Base-by-base conservation (phyloP, 2,888 invertebrate species). In the Microplitis manilae region DNA sequence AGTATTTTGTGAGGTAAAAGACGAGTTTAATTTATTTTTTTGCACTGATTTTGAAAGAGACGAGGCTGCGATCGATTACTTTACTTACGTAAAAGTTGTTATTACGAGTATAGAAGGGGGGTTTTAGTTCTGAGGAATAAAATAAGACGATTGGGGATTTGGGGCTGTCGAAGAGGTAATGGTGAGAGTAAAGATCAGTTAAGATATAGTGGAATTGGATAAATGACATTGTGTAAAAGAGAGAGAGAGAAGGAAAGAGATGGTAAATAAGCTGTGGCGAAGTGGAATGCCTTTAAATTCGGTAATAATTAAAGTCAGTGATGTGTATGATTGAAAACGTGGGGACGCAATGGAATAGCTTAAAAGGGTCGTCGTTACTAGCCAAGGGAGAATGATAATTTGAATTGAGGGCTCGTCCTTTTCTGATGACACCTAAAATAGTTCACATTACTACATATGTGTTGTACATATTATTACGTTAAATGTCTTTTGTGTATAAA, bases 301-400 rank as follows among this genome's bases (percentile, higher is more conserved):
- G 83, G 84, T 84, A 86, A 88, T 88, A 87, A 87, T 85, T 85
- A 86, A 87, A 88, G 82, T 84, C 86, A 86, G 83, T 82, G 86
- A 87, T 84, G 87, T 86, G 88, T 85, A 86, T 87, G 87, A 88
- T 88, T 86, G 87, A 87, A 89, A 87, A 84, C 83, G 85, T 82
- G 80, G 84, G 84, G 82, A 75, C 76, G 80, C 78, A 81, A 75
- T 78, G 80, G 85, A 84, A 85, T 85, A 81, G 84, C 83, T 72
- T 75, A 80, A 78, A 30, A 50, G 50, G 50, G 50, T 50, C 50
- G 50, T 50, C 50, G 50, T 50, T 50, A 67, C 68, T 38, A 60
- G 68, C 74, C 15, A 69, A 73, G 65, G 60, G 71, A 38, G 40
- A 50, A 50, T 17, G 20, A 6, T 62, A 74, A 67, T 40, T 73